These are phyloP conservation scores for Philopotamus ludificatus DNA, from an alignment of 1,140 invertebrate species.

Conservation along the genomic window DNA sequence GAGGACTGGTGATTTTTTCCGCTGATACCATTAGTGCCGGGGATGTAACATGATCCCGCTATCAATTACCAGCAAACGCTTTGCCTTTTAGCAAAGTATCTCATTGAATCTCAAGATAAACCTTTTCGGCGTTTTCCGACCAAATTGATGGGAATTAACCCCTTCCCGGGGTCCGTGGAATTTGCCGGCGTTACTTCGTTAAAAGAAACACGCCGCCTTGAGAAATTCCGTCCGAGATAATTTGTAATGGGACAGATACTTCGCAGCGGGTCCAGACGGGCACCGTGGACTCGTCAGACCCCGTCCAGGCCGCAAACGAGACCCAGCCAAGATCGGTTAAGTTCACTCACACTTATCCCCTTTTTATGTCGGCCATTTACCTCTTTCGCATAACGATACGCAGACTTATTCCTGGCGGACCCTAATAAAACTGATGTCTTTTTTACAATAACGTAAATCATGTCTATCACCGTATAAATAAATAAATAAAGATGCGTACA, in stretches of 20 bases:
- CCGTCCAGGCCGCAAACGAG: neutral
- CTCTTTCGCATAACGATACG: neutral
- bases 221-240: neutral
- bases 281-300: neutral
- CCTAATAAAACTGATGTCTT: neutral
- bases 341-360: neutral
- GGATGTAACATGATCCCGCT: slow-evolving; percentile 27
- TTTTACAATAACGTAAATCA: neutral
- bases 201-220: slow-evolving; percentile 1
- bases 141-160: slow-evolving; percentile 25
- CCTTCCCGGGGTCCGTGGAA: neutral
- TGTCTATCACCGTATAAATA: neutral
- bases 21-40: slow-evolving; percentile 21
- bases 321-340: neutral
- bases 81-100: slow-evolving; percentile 31
- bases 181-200: slow-evolving; percentile 14
- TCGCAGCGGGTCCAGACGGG: too few species aligned
- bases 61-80: slow-evolving; percentile 31
- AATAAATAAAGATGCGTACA: too few species aligned
- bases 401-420: neutral
- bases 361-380: neutral
- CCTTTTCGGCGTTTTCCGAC: neutral
- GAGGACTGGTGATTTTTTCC: neutral
- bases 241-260: neutral
- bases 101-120: slow-evolving; percentile 33